Percentiles rank a stretch among this genome's conserved stretches.
These are phyloP conservation scores for Adelognathus sp. DNA, from an alignment of 2,888 invertebrate species.

Conservation along the genomic window DNA sequence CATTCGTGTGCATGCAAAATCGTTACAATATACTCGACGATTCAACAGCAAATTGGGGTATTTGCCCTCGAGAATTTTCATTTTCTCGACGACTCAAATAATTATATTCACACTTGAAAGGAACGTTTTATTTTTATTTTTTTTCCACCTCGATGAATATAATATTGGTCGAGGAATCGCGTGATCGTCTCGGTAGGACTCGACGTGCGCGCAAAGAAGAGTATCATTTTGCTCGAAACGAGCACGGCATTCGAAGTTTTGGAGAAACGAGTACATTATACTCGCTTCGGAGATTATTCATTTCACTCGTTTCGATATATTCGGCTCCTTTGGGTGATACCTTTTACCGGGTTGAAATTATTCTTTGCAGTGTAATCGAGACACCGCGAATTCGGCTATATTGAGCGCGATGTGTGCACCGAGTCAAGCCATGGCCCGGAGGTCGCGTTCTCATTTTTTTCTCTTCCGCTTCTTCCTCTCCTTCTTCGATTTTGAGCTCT, in stretches of 20 bases:
- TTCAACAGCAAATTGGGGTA: not conserved
- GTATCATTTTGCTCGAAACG: no score
- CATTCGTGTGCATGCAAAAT: not conserved
- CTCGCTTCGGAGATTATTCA: no score
- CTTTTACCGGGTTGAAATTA: not conserved
- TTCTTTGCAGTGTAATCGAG: not conserved
- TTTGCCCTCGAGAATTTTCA: not conserved
- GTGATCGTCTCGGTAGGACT: not conserved
- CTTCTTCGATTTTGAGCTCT: no score
- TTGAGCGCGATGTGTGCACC: not conserved
- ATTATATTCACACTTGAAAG: not conserved
- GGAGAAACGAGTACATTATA: no score
- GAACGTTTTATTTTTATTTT: not conserved
- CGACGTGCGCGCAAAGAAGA: no score
- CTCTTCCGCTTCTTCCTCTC: not conserved
- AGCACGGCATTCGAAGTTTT: no score
- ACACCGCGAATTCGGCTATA: not conserved
- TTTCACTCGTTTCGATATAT: no score
- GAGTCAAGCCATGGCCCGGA: not conserved
- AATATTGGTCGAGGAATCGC: not conserved
- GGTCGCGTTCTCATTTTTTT: not conserved
- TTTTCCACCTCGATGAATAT: not conserved
- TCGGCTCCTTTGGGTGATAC: no score
- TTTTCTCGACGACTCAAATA: not conserved
- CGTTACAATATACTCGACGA: slow-evolving; percentile 9